A percentile compares a stretch with the other conserved stretches of the same genome.
Evolutionary conservation across 2,888 invertebrate genomes (phyloP).

Genomic region (Heterodera filipjevi): DNA sequence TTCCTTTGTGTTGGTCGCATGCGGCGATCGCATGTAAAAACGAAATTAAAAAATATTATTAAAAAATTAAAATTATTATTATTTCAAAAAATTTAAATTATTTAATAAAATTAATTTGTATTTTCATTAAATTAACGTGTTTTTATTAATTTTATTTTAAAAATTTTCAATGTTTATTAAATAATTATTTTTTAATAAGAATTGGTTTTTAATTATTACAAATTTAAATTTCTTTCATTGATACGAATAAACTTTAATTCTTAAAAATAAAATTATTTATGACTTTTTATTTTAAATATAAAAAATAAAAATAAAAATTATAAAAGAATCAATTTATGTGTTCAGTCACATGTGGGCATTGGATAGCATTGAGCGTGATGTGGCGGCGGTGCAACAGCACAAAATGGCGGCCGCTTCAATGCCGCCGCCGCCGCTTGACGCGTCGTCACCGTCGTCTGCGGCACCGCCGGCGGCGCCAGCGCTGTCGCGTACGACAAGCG

Average conservation of each 20-base stretch:
- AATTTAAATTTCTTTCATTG: too few species aligned
- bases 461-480: too few species aligned
- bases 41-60: background rate
- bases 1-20: constrained; percentile 83
- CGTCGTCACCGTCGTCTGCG: background rate
- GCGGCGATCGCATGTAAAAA: constrained; percentile 75
- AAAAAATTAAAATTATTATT: background rate
- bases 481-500: too few species aligned
- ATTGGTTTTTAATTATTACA: too few species aligned
- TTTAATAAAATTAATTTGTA: constrained; percentile 22
- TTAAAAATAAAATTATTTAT: too few species aligned
- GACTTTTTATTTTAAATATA: too few species aligned
- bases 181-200: too few species aligned
- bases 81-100: constrained; percentile 36
- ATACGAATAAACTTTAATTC: too few species aligned
- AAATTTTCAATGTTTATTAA: too few species aligned
- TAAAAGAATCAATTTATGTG: background rate
- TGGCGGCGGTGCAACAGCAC: constrained; percentile 19
- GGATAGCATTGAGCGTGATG: constrained; percentile 49
- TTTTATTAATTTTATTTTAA: too few species aligned
- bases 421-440: background rate
- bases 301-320: background rate
- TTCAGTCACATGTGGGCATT: constrained; percentile 42
- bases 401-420: constrained; percentile 26
- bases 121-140: too few species aligned